A percentile compares a stretch with the other conserved stretches of the same genome.
Evolutionary conservation across 2,113 vertebrate genomes (phyloP).

Genomic region (Prochilodus magdalenae): DNA sequence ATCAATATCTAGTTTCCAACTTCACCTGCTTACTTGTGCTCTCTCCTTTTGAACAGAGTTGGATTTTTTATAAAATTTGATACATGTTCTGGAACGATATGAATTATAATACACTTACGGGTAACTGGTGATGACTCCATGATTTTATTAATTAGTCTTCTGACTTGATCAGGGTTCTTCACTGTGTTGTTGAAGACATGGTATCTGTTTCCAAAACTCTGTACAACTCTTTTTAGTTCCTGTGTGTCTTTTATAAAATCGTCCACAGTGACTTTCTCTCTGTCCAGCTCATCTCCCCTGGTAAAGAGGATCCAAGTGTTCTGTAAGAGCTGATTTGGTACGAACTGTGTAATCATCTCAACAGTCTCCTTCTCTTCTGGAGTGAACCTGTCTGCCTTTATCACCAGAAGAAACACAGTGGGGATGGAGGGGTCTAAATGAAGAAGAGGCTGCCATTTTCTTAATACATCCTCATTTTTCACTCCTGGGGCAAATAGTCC

Average conservation of each 20-base stretch:
- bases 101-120: too few species aligned
- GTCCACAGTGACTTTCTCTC: not conserved
- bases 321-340: not conserved
- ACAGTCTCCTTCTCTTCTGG: not conserved
- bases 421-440: too few species aligned
- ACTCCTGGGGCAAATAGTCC: slow-evolving; percentile 4
- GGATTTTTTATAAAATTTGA: too few species aligned
- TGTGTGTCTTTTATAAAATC: not conserved
- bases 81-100: too few species aligned
- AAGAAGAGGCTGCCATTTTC: not conserved
- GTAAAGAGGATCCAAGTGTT: slow-evolving; percentile 54
- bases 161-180: too few species aligned
- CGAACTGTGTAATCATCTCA: not conserved
- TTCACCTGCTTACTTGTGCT: too few species aligned
- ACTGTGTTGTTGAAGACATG: slow-evolving; percentile 42
- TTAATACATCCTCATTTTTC: not conserved
- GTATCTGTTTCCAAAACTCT: slow-evolving; percentile 27
- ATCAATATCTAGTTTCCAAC: too few species aligned
- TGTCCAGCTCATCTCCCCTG: too few species aligned
- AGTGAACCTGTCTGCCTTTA: slow-evolving; percentile 1
- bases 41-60: too few species aligned
- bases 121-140: too few species aligned
- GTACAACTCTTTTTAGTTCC: not conserved
- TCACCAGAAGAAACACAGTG: slow-evolving; percentile 34
- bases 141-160: too few species aligned